Percentiles rank a stretch among this genome's conserved stretches.
Conservation (phyloP, 1,140 invertebrate genomes). For the Procambarus clarkii region DNA sequence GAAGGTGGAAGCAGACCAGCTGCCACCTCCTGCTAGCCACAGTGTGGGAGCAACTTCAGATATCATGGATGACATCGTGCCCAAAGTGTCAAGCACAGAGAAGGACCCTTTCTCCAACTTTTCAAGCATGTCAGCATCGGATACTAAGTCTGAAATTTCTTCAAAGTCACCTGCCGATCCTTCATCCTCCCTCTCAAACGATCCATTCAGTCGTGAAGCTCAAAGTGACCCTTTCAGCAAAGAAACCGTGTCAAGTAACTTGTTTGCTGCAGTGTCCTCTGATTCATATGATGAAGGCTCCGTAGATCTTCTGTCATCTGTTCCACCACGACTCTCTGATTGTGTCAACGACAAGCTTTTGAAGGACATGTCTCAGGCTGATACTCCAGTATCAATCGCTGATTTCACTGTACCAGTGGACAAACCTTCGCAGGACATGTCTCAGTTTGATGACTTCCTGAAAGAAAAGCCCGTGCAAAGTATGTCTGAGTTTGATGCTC, state of each 20-base stretch:
- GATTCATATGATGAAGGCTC: background rate
- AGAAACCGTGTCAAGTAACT: background rate
- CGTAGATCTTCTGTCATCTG: constrained; percentile 18
- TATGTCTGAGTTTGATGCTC: constrained; percentile 6
- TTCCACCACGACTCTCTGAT: constrained; percentile 7
- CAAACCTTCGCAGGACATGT: background rate
- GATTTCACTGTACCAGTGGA: background rate
- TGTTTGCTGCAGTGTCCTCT: background rate
- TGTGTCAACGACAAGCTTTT: background rate
- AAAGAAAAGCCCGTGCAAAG: background rate
- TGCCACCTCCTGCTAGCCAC: constrained; percentile 39
- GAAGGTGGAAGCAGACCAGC: constrained; percentile 71
- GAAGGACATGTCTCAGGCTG: background rate
- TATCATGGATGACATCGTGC: constrained; percentile 37
- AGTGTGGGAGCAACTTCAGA: background rate
- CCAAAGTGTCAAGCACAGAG: constrained; percentile 14
- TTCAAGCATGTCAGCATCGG: background rate
- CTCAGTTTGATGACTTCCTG: too few relatives aligned
- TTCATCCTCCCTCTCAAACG: background rate
- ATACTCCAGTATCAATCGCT: too few relatives aligned
- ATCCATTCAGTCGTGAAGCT: constrained; percentile 7
- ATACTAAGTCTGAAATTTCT: constrained; percentile 33
- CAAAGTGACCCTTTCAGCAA: background rate
- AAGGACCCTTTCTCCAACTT: constrained; percentile 14
- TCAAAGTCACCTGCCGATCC: constrained; percentile 6